Evolutionary conservation across 2,888 invertebrate species (phyloP).

Genomic region (Disparrhopalites patrizii): DNA sequence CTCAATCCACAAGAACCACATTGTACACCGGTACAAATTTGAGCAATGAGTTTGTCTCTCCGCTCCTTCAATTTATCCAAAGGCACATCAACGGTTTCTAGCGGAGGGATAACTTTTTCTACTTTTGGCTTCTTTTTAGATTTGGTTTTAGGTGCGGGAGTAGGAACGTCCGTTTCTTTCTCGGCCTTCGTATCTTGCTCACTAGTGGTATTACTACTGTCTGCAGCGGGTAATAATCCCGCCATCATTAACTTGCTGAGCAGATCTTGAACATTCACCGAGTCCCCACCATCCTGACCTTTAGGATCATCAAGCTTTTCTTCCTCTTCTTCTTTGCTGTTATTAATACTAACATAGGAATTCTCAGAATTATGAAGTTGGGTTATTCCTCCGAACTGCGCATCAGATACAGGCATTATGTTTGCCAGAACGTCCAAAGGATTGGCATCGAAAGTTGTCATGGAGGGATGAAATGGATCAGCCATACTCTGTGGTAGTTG

Average conservation of each 20-base stretch:
- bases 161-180: neutral
- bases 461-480: neutral
- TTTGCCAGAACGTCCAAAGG: conserved; percentile 63
- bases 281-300: conserved; percentile 24
- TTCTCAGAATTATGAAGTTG: neutral
- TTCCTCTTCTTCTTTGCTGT: conserved; percentile 16
- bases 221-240: conserved; percentile 62
- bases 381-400: neutral
- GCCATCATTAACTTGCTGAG: conserved; percentile 80
- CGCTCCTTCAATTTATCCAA: conserved; percentile 43
- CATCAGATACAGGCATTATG: conserved; percentile 55
- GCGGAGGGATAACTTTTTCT: conserved; percentile 39
- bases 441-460: conserved; percentile 19
- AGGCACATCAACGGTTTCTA: conserved; percentile 41
- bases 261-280: conserved; percentile 70
- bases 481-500: neutral
- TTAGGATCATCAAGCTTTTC: conserved; percentile 9
- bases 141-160: conserved; percentile 12
- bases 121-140: conserved; percentile 34
- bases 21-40: conserved; percentile 83
- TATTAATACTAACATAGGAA: conserved; percentile 34
- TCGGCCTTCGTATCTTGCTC: conserved; percentile 2
- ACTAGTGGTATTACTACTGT: neutral
- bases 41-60: conserved; percentile 38
- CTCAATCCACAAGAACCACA: conserved; percentile 94